phyloP scores from a whole-genome alignment of 2,888 invertebrate species.

The Acanthopleura granulata region DNA sequence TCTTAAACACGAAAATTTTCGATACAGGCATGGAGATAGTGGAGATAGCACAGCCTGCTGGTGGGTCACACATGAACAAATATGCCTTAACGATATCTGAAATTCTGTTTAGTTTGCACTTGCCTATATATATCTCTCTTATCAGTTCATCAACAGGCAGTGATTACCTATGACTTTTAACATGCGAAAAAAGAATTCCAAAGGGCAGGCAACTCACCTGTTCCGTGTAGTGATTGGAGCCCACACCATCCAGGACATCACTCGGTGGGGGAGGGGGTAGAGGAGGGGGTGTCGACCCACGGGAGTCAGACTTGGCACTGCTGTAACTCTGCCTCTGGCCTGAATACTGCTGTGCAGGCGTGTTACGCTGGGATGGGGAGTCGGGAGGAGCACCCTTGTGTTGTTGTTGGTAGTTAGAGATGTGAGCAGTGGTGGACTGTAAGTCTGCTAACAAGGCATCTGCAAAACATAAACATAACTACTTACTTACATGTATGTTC shows the following conservation, averaged over 20 bases:
- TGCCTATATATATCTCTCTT: too few relatives aligned
- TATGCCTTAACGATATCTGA: too few relatives aligned
- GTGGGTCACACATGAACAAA: too few relatives aligned
- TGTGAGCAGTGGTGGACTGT: constrained; percentile 88
- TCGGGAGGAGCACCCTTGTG: constrained; percentile 9
- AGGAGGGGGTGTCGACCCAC: constrained; percentile 54
- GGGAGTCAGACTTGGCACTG: constrained; percentile 28
- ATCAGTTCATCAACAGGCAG: too few relatives aligned
- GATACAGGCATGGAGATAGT: too few relatives aligned
- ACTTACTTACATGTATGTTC: not conserved
- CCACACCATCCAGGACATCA: constrained; percentile 55
- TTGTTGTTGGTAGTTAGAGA: constrained; percentile 44
- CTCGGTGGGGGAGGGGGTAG: constrained; percentile 62
- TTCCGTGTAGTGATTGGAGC: constrained; percentile 45
- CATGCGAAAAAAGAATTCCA: constrained; percentile 31
- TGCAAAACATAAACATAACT: constrained; percentile 68
- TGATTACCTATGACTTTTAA: too few relatives aligned
- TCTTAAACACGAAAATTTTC: too few relatives aligned
- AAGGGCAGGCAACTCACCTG: constrained; percentile 33
- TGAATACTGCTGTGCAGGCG: constrained; percentile 10
- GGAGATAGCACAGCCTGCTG: too few relatives aligned
- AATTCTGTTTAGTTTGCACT: too few relatives aligned
- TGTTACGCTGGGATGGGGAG: constrained; percentile 19
- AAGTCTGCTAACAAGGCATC: constrained; percentile 96
- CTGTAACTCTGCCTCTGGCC: constrained; percentile 13